phyloP scores from a whole-genome alignment of 1,140 invertebrate genomes.

The Anadara kagoshimensis region DNA sequence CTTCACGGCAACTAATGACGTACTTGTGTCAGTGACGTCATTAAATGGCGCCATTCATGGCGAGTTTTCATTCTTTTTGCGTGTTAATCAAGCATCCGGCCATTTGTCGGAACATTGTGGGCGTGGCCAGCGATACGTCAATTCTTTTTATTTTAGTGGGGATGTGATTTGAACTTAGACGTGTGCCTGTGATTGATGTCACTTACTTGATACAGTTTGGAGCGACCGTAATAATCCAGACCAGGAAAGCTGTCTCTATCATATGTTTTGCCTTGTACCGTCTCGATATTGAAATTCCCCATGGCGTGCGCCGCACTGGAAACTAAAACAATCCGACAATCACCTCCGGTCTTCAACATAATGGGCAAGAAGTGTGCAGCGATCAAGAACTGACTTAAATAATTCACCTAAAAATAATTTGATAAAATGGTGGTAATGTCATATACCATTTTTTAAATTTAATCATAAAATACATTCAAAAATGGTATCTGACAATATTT shows the following conservation, averaged over 20 bases:
- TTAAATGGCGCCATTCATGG: too few species aligned
- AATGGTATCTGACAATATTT: neutral
- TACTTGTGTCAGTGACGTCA: too few species aligned
- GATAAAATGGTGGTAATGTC: neutral
- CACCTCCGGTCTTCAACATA: conserved; percentile 16
- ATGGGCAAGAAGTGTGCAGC: neutral
- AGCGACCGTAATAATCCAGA: conserved; percentile 13
- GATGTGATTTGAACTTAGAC: too few species aligned
- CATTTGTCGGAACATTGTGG: too few species aligned
- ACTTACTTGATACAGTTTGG: conserved; percentile 22
- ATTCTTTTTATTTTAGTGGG: too few species aligned
- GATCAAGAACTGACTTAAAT: conserved; percentile 13
- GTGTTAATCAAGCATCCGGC: too few species aligned
- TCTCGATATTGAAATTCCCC: neutral
- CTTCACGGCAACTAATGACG: too few species aligned
- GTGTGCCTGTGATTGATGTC: too few species aligned
- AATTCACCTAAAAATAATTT: conserved; percentile 11
- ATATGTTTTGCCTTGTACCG: neutral
- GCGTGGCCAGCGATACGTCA: too few species aligned
- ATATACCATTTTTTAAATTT: neutral
- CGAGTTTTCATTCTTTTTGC: too few species aligned
- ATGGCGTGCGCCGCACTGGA: neutral
- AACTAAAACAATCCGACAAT: conserved; percentile 6
- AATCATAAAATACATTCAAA: neutral
- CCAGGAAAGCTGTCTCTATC: neutral